These are phyloP conservation scores for Eulemur rubriventer DNA, from an alignment of 2,797 vertebrate species.

Conservation along the genomic window DNA sequence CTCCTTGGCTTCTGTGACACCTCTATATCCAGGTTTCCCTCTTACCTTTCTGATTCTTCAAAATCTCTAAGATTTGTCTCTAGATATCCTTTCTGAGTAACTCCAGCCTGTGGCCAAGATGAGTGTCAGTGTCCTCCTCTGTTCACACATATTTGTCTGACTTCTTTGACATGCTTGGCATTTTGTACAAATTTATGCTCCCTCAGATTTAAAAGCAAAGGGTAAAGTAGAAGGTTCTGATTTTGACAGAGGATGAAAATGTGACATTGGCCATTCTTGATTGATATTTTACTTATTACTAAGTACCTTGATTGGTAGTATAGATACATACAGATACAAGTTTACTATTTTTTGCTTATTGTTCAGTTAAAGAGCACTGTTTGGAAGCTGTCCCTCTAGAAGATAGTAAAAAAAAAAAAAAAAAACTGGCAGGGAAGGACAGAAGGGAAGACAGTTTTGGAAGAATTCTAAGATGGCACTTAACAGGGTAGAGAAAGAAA, in stretches of 20 bases:
- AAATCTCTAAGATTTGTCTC: neutral
- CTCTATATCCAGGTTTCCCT: neutral
- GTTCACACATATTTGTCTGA: neutral
- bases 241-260: neutral
- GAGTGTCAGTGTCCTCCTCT: neutral
- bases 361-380: neutral
- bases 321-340: neutral
- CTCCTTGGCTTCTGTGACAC: neutral
- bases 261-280: neutral
- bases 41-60: neutral
- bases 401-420: neutral
- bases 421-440: neutral
- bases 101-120: neutral
- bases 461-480: neutral
- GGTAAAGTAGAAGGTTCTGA: neutral
- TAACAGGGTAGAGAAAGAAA: neutral
- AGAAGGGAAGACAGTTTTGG: neutral
- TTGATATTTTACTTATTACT: neutral
- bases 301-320: neutral
- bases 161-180: neutral
- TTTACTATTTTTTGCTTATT: neutral
- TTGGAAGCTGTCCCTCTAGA: neutral
- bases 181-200: conserved; percentile 21
- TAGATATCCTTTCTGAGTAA: neutral
- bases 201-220: conserved; percentile 5